phyloP scores from a whole-genome alignment of 2,113 vertebrate genomes.

The Aplodontia rufa region DNA sequence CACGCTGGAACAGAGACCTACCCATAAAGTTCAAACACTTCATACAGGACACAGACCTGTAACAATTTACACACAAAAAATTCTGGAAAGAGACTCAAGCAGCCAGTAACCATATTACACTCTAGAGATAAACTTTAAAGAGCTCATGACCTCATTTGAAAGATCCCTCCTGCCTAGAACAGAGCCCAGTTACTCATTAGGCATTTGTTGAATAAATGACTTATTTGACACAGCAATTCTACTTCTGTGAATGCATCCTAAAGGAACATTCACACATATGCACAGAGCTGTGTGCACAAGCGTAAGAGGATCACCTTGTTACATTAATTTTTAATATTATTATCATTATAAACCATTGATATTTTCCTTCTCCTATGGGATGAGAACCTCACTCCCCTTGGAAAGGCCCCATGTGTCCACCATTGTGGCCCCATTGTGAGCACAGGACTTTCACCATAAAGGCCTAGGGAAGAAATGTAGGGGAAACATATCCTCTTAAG shows the following conservation, averaged over 20 bases:
- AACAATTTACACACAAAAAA: not conserved
- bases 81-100: not conserved
- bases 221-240: not conserved
- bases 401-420: not conserved
- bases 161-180: not conserved
- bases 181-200: not conserved
- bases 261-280: not conserved
- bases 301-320: not conserved
- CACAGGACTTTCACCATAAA: not conserved
- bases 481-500: too few species aligned
- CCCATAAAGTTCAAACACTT: not conserved
- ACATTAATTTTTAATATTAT: conserved; percentile 18
- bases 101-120: not conserved
- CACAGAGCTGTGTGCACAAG: not conserved
- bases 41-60: not conserved
- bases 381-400: not conserved
- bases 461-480: not conserved
- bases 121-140: not conserved
- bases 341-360: not conserved
- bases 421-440: not conserved
- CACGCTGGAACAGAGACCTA: not conserved
- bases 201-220: not conserved
- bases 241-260: not conserved
- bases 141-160: not conserved
- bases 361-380: not conserved